Evolutionary conservation across 2,113 vertebrate genomes (phyloP).

Genomic region (Ptyas mucosa): DNA sequence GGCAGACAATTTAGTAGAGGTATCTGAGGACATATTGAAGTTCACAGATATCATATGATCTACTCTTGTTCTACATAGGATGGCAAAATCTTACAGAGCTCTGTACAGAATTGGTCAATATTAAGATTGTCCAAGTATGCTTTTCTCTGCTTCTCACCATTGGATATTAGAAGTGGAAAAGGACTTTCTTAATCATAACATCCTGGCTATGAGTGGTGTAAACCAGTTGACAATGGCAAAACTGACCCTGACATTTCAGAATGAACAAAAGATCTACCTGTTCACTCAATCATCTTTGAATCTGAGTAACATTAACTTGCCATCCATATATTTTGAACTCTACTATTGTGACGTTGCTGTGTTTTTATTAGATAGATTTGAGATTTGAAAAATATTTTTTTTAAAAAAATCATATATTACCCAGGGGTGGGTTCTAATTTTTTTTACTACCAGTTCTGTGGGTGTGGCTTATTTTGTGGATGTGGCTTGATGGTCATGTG

Average conservation of each 20-base stretch:
- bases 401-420: background rate
- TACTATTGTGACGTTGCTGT: background rate
- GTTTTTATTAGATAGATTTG: background rate
- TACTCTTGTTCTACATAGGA: background rate
- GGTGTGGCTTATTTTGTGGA: too few species aligned
- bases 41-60: background rate
- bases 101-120: background rate
- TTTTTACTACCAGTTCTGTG: too few species aligned
- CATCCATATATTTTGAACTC: background rate
- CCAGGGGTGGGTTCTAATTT: too few species aligned
- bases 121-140: background rate
- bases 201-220: background rate
- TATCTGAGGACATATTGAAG: background rate
- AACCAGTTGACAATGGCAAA: background rate
- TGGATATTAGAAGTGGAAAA: background rate
- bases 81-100: background rate
- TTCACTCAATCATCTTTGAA: background rate
- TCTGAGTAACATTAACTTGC: background rate
- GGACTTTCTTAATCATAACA: background rate
- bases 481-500: too few species aligned
- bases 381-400: background rate
- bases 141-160: background rate
- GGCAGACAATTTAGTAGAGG: background rate
- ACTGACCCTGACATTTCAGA: background rate
- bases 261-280: background rate